Percentiles rank a stretch among this genome's conserved stretches.
These are phyloP conservation scores for Autographa gamma DNA, from an alignment of 2,888 invertebrate genomes.

Conservation along the genomic window DNA sequence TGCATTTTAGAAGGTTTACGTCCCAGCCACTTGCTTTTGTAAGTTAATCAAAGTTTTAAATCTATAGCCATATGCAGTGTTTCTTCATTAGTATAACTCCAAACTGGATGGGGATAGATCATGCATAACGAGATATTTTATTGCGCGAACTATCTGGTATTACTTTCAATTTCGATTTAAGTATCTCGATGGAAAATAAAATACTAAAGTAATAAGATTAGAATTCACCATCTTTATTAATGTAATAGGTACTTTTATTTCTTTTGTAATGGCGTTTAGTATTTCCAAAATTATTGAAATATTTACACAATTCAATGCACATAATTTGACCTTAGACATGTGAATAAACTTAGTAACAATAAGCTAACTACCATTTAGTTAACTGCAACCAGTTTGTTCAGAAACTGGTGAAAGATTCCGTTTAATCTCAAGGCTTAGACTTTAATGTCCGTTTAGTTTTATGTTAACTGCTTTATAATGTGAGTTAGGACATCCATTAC, in stretches of 20 bases:
- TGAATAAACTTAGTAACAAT: conserved; percentile 7
- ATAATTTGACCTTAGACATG: not conserved
- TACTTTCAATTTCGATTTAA: not conserved
- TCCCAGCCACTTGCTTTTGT: too few relatives aligned
- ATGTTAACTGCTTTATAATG: conserved; percentile 39
- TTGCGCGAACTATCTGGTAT: not conserved
- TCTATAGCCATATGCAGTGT: too few relatives aligned
- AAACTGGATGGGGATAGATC: not conserved
- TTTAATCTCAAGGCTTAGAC: conserved; percentile 24
- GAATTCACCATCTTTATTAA: not conserved
- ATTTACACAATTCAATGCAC: not conserved
- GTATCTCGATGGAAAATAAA: too few relatives aligned
- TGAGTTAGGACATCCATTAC: conserved; percentile 25
- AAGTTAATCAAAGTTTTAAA: too few relatives aligned
- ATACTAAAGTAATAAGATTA: too few relatives aligned
- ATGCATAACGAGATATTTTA: not conserved
- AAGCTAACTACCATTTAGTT: not conserved
- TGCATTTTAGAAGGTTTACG: too few relatives aligned
- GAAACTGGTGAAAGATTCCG: conserved; percentile 39
- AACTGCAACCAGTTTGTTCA: conserved; percentile 22
- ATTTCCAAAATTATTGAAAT: not conserved
- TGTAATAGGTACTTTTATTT: too few relatives aligned
- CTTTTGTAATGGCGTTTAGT: too few relatives aligned
- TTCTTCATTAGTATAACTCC: not conserved
- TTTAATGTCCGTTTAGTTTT: conserved; percentile 27